phyloP scores from a whole-genome alignment of 2,113 vertebrate genomes.

The Sula dactylatra region DNA sequence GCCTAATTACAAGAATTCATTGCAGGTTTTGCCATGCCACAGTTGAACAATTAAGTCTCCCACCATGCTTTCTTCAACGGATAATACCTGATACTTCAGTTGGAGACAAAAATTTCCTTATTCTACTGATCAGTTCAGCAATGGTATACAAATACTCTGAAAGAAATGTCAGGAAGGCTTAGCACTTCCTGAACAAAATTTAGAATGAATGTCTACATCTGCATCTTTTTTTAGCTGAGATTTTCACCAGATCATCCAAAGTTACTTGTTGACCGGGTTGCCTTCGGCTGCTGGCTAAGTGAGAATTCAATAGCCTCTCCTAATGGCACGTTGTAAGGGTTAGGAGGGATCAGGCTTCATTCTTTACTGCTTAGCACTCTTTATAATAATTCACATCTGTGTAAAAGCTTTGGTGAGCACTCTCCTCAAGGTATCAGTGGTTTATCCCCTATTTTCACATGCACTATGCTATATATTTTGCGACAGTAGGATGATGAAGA shows the following conservation, averaged over 20 bases:
- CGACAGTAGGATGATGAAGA: not conserved
- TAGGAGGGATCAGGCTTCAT: not conserved
- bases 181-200: not conserved
- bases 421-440: not conserved
- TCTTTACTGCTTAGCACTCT: not conserved
- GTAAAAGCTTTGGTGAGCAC: not conserved
- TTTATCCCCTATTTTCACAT: not conserved
- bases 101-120: not conserved
- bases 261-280: not conserved
- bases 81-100: not conserved
- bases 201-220: not conserved
- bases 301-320: not conserved
- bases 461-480: not conserved
- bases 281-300: not conserved
- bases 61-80: not conserved
- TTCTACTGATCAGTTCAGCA: not conserved
- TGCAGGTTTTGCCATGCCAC: not conserved
- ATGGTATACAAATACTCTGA: not conserved
- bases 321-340: not conserved
- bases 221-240: not conserved
- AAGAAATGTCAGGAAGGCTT: not conserved
- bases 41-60: not conserved
- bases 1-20: not conserved
- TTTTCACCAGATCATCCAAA: not conserved
- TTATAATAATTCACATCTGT: not conserved